Base-by-base conservation (phyloP, 1,140 invertebrate genomes). In the Chrysopa pallens region DNA sequence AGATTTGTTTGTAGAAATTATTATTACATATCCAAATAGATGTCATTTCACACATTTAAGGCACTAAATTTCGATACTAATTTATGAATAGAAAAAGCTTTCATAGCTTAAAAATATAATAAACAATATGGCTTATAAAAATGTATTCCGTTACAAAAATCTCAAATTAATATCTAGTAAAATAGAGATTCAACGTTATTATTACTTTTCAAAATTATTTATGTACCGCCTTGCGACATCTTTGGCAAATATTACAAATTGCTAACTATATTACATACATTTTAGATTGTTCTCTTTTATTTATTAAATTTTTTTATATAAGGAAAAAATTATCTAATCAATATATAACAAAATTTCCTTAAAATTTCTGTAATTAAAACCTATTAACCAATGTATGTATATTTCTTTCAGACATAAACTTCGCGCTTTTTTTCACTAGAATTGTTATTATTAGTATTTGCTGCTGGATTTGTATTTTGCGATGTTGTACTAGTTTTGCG, bases 391-490 rank as follows among this genome's bases (percentile, higher is more conserved):
- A 23, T 23, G n/a, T n/a, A 23, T 23, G 17, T 23, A 3, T n/a
- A 27, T 17, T 43, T 40, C 15, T 6, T 8, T 53, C 52, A 69
- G 40, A 72, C 69, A 47, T 71, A 72, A 4, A 72, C 69, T 50
- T 72, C 69, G 12, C 68, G 64, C 35, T 68, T 54, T 52, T 70
- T 72, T 12, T 63, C 61, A 36, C 31, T 33, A 9, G 60, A 58
- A 42, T 56, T 56, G 12, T 52, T 51, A 23, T 23, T 23, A 6
- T 47, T 50, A 35, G 58, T 53, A 37, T 58, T 56, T 1, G 58
- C 15, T 6, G 39, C 49, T 6, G 57, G 56, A 1, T 56, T 59
- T 38, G 54, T 59, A 39, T 42, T 51, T 49, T 61, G 59, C 6
- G 60, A 59, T 7, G 59, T 54, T 6, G 53, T 48, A 8, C 56